These are phyloP conservation scores for Eufriesea mexicana DNA, from an alignment of 1,140 invertebrate genomes.

Conservation along the genomic window DNA sequence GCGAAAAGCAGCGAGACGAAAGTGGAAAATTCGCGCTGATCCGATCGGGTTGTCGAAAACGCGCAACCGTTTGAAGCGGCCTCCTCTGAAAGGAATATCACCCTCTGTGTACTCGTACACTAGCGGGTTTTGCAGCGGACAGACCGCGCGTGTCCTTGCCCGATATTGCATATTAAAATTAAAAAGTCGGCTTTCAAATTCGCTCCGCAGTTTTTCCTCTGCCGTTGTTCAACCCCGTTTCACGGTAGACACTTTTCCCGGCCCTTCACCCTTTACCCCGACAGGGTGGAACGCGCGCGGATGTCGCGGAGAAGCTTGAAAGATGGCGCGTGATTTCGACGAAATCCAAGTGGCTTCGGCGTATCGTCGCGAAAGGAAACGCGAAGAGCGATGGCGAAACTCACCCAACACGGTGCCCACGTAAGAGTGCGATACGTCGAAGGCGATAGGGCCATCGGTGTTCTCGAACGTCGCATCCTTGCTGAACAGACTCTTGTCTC, in stretches of 20 bases:
- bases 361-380: neutral
- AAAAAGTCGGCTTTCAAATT: constrained; percentile 7
- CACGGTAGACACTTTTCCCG: no score
- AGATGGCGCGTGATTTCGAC: neutral
- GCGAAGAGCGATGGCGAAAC: constrained; percentile 28
- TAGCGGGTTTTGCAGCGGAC: neutral
- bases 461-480: constrained; percentile 91
- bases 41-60: constrained; percentile 24
- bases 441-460: constrained; percentile 87
- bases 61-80: constrained; percentile 10
- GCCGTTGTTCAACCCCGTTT: no score
- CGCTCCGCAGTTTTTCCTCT: neutral
- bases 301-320: neutral
- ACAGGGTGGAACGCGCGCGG: neutral
- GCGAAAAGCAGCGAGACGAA: neutral
- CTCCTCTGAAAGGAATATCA: constrained; percentile 46
- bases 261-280: no score
- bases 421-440: constrained; percentile 90
- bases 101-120: neutral
- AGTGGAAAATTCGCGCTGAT: constrained; percentile 2
- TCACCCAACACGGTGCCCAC: constrained; percentile 90
- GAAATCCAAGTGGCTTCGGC: neutral
- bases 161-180: constrained; percentile 17
- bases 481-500: constrained; percentile 89
- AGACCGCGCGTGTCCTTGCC: neutral